These are phyloP conservation scores for Botrylloides violaceus DNA, from an alignment of 23 tunicate genomes.

Conservation along the genomic window DNA sequence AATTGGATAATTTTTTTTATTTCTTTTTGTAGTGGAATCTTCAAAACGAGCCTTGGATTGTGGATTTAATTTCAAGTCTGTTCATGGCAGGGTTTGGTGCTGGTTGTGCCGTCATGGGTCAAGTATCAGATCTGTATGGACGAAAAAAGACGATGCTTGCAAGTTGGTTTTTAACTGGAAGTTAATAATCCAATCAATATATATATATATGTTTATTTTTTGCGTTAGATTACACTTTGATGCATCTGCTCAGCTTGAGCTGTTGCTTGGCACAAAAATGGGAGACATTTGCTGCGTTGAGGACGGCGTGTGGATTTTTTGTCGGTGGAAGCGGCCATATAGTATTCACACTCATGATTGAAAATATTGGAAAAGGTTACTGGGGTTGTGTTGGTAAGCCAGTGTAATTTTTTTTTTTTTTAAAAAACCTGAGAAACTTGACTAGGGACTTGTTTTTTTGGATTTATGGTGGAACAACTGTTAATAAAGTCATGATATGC, in stretches of 20 bases:
- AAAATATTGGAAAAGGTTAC: constrained; percentile 26
- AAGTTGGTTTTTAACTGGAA: constrained; percentile 26
- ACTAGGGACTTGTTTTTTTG: too few relatives aligned
- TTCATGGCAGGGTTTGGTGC: constrained; percentile 69
- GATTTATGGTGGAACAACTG: too few relatives aligned
- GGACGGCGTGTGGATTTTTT: constrained; percentile 48
- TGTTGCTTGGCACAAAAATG: constrained; percentile 33
- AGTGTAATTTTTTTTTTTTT: too few relatives aligned
- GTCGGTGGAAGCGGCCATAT: constrained; percentile 52
- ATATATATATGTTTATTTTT: background rate
- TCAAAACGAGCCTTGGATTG: constrained; percentile 40
- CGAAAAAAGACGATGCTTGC: constrained; percentile 17
- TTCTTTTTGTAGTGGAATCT: constrained; percentile 43
- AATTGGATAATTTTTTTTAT: background rate
- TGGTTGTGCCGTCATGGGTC: constrained; percentile 59
- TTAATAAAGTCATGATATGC: too few relatives aligned
- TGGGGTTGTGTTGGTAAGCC: background rate
- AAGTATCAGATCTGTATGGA: constrained; percentile 59
- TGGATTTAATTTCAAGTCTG: constrained; percentile 54
- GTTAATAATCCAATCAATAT: too few relatives aligned
- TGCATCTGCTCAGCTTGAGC: background rate
- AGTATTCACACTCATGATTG: constrained; percentile 36
- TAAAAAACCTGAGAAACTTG: too few relatives aligned
- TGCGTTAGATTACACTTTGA: background rate
- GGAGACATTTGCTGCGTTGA: constrained; percentile 55